phyloP scores from a whole-genome alignment of 2,113 vertebrate species.

The Marmota monax region DNA sequence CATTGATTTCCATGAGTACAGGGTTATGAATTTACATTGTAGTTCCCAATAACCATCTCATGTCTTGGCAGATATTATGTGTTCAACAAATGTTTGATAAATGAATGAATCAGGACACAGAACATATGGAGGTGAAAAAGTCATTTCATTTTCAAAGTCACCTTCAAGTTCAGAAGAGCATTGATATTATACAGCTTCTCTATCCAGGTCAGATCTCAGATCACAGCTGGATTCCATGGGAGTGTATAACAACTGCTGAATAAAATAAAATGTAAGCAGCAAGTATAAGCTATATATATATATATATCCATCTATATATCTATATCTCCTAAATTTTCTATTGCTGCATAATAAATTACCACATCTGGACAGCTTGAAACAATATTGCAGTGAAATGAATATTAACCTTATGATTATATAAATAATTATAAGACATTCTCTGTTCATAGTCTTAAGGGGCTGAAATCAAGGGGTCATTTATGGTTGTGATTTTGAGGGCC shows the following conservation, averaged over 20 bases:
- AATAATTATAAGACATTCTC: too few species aligned
- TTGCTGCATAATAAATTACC: not conserved
- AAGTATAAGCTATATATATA: not conserved
- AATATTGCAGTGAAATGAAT: not conserved
- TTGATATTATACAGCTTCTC: not conserved
- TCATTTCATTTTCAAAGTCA: not conserved
- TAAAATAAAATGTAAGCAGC: not conserved
- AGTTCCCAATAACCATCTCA: not conserved
- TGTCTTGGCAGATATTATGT: not conserved
- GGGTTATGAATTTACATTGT: not conserved
- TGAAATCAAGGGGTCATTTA: not conserved
- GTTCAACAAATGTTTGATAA: not conserved
- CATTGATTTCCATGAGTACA: not conserved
- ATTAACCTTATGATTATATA: too few species aligned
- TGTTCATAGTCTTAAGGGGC: accelerated
- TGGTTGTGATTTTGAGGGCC: not conserved
- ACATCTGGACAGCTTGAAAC: not conserved
- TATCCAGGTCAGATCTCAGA: not conserved
- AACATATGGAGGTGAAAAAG: not conserved
- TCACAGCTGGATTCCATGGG: not conserved
- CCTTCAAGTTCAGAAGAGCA: slow-evolving; percentile 1
- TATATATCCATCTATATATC: not conserved
- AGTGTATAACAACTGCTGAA: not conserved
- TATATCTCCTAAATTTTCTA: not conserved
- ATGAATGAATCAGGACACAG: not conserved